Evolutionary conservation across 1,140 invertebrate species (phyloP), one percentile per base, ranked within the genome.

Genomic region (Gryon sp.): DNA sequence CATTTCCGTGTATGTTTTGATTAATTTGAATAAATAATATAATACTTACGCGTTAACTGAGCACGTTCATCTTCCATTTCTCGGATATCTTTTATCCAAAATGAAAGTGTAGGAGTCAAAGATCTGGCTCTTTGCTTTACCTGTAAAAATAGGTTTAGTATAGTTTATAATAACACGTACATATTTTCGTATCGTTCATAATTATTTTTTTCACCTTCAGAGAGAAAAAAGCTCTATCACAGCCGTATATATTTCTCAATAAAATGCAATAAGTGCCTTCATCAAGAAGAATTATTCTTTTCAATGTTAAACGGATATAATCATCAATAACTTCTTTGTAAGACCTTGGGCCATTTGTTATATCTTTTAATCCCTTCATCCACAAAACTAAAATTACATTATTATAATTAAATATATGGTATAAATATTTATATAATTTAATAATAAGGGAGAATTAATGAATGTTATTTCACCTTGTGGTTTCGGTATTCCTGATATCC

Each of bases 221-320:
- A 30, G 95, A 96, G 66, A 95, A 93, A 85, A 96, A 96, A 41
- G 93, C 92, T 84, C 95, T 91, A 78, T 96, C 95, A 75, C 92
- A 94, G 12, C 98, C 98, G 69, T 95, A 94, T 24, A 93, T 90
- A 89, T 99, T 99, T 82, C 95, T 95, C 4, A 96, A 94, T 12
- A 99, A 90, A 63, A 99, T 95, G 43, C 96, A 98, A 85, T 99
- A 99, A 4, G 96, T 97, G 5, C 97, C 98, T 59, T 95, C 93
- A 84, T 99, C 98, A 36, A 95, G 92, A 4, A 93, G 90, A 52
- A 92, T 92, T 0, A 95, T 93, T 80, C 96, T 93, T 83, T 96
- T 95, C 69, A 99, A 90, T 5, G 96, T 95, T 34, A 99, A 92
- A 78, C 95, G 93, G 19, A 94, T 92, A 57, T 95, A 95, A 84